These are phyloP conservation scores for Drosophila pachea DNA, from an alignment of 1,140 invertebrate genomes.

Conservation along the genomic window DNA sequence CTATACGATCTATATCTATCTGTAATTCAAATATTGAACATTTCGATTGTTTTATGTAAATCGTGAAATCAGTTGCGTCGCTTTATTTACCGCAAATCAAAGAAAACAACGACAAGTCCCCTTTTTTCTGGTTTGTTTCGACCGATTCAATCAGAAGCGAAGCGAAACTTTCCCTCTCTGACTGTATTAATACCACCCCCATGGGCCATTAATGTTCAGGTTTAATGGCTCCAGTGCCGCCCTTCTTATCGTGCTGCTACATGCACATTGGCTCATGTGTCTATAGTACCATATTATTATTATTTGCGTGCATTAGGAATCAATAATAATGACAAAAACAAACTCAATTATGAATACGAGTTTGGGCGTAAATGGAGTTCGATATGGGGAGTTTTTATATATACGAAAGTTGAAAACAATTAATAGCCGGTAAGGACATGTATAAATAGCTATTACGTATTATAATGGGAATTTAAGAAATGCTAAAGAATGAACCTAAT, in stretches of 20 bases:
- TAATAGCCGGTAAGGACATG: not conserved
- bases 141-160: constrained; percentile 36
- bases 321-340: constrained; percentile 59
- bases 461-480: too few relatives aligned
- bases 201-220: constrained; percentile 36
- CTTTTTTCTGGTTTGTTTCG: constrained; percentile 11
- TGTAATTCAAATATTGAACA: constrained; percentile 19
- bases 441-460: too few relatives aligned
- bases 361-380: constrained; percentile 14
- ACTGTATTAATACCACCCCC: constrained; percentile 19
- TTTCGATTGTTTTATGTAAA: constrained; percentile 17
- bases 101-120: constrained; percentile 6
- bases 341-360: constrained; percentile 34
- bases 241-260: constrained; percentile 33
- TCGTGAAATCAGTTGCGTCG: constrained; percentile 9
- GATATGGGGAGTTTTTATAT: constrained; percentile 1
- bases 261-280: constrained; percentile 8
- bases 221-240: constrained; percentile 22
- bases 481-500: too few relatives aligned
- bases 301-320: constrained; percentile 70
- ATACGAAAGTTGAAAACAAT: constrained; percentile 9
- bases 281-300: constrained; percentile 13
- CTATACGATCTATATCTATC: constrained; percentile 1
- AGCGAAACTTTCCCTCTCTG: constrained; percentile 25
- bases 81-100: constrained; percentile 25